phyloP scores from a whole-genome alignment of 2,797 vertebrate genomes.

The Acipenser ruthenus region DNA sequence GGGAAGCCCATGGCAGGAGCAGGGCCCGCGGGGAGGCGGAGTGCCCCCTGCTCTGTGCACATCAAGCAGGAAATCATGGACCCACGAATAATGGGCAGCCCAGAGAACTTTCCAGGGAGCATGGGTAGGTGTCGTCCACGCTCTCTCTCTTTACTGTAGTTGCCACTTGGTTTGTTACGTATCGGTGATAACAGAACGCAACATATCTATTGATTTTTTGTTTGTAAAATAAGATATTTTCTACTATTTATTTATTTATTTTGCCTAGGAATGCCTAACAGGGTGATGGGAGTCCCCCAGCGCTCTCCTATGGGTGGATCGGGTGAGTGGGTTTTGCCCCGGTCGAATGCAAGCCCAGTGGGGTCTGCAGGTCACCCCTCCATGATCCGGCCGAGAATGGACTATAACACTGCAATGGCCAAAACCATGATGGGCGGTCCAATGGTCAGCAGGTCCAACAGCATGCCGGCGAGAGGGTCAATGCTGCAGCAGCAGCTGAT shows the following conservation, averaged over 20 bases:
- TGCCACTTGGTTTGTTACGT: too few relatives aligned
- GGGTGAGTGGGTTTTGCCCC: slow-evolving; percentile 77
- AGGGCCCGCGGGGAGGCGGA: slow-evolving; percentile 65
- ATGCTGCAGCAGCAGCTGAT: slow-evolving; percentile 80
- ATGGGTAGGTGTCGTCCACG: slow-evolving; percentile 65
- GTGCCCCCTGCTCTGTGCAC: slow-evolving; percentile 67
- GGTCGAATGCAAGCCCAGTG: slow-evolving; percentile 59
- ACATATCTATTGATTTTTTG: too few relatives aligned
- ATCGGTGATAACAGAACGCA: too few relatives aligned
- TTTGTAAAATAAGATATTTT: slow-evolving; percentile 17
- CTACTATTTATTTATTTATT: background rate
- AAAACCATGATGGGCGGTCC: slow-evolving; percentile 59
- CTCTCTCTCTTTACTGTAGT: too few relatives aligned
- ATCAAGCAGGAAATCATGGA: slow-evolving; percentile 78
- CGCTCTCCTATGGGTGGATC: slow-evolving; percentile 55
- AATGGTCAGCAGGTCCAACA: slow-evolving; percentile 71
- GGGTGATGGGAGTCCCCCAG: slow-evolving; percentile 64
- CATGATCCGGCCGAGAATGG: slow-evolving; percentile 64
- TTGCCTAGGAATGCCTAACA: slow-evolving; percentile 55
- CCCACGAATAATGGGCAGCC: slow-evolving; percentile 72
- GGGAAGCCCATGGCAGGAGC: slow-evolving; percentile 59
- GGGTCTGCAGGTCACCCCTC: slow-evolving; percentile 61
- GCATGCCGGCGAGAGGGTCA: slow-evolving; percentile 63
- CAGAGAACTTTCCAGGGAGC: slow-evolving; percentile 72
- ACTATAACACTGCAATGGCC: slow-evolving; percentile 44